Conservation (phyloP, 2,888 invertebrate genomes). For the Stramonita haemastoma region DNA sequence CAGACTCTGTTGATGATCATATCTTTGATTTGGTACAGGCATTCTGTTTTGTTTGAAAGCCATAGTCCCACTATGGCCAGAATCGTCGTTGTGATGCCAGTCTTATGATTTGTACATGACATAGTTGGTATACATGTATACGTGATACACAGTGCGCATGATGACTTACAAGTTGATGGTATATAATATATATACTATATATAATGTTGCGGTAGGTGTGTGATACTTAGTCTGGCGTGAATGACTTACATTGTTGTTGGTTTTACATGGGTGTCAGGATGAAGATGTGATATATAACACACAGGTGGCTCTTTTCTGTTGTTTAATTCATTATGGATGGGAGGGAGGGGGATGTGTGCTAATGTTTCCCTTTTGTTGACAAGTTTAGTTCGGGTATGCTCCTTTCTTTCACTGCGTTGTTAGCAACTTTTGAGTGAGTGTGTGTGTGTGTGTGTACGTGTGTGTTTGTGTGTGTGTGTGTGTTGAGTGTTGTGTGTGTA, state of each 20-base stretch:
- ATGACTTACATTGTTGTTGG: slow-evolving; percentile 11
- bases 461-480: no score
- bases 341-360: not conserved
- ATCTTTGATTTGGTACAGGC: not conserved
- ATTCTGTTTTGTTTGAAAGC: not conserved
- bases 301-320: not conserved
- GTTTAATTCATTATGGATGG: not conserved
- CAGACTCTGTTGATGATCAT: not conserved
- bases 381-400: no score
- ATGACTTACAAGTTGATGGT: not conserved
- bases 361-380: not conserved
- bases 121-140: not conserved
- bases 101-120: slow-evolving; percentile 9
- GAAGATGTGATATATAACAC: not conserved
- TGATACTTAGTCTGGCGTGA: not conserved
- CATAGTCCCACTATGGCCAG: not conserved
- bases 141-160: not conserved
- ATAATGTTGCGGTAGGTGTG: not conserved
- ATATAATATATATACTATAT: not conserved
- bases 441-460: no score
- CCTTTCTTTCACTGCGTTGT: no score
- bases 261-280: not conserved
- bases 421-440: no score
- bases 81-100: not conserved
- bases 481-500: no score